Base-by-base conservation (phyloP, 2,888 invertebrate species). In the Meta bourneti region DNA sequence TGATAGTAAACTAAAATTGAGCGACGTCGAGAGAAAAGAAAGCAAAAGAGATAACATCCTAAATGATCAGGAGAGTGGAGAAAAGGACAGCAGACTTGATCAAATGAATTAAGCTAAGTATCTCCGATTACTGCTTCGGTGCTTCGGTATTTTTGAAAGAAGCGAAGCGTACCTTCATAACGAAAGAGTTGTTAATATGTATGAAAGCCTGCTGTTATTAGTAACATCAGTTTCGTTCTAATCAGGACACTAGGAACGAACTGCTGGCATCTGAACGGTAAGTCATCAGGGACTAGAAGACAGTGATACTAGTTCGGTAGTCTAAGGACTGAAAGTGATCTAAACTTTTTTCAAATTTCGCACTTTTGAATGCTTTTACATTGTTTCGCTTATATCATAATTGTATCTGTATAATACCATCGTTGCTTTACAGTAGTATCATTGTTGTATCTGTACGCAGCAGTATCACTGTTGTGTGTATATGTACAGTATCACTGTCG, bases 121-220 rank as follows among this genome's bases (percentile, higher is more conserved):
- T 84, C 84, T 75, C 61, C 5, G 74, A 84, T 84, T 74, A 84
- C 52, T 51, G 75, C 20, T 71, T 49, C 51, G 71, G 72, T 51
- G 75, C 20, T 71, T 49, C 51, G 71, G 72, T 72, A 49, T 71
- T 72, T 82, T 34, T 16, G 19, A 48, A 51, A 70, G 71, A 82
- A 72, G 51, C 72, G 82, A 71, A 71, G 71, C 82, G 48, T 82
- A 70, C 51, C 82, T 72, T 51, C 72, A 11, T 49, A 71, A 48
- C 61, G 52, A 80, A 80, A 80, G 80, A 84, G 75, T 82, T 84
- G 75, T 75, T 84, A 84, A 84, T 84, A 75, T 75, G 75, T 74
- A 84, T 75, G 84, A 84, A 75, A 84, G 84, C 84, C n/a, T 54
- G 52, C 9, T 34, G 75, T 72, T 84, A 84, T 84, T 84, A 84